Base-by-base conservation (phyloP, 2,113 vertebrate genomes). In the Hemicordylus capensis region DNA sequence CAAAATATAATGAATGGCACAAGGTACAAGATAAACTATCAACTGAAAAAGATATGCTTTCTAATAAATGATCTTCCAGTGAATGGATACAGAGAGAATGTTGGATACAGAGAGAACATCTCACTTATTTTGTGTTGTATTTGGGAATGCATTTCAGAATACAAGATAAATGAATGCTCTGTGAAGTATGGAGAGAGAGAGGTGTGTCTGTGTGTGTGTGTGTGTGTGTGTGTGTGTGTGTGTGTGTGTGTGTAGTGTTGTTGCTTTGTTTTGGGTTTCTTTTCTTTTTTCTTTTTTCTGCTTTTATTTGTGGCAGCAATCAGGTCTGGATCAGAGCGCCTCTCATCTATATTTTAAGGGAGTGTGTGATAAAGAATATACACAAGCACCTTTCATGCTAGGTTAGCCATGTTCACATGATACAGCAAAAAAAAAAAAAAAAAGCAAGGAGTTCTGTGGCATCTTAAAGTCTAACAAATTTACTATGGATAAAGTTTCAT, bases 1-100 rank as follows among this genome's bases (percentile, higher is more conserved):
- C 90, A 72, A 97, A 97, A 78, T 97, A 97, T 87, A 97, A 97
- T 90, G 93, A 51, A 90, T 95, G 89, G 95, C 85, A 95, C 0
- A 89, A 92, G 61, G 97, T 98, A 95, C 20, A 90, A 39, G 34
- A 69, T 15, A 77, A 72, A 31, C 24, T 24, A 31, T n/a, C 1
- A 28, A 42, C 6, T 44, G 22, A 44, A 11, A 11, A 2, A 5
- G 17, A 51, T 76, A 28, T 66, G 22, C 69, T 59, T 39, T 15
- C 19, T 0, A 26, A 58, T 3, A 34, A 64, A 26, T 37, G 56
- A 66, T 8, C 6, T 31, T 74, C n/a, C n/a, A 89, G 48, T 77
- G 73, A 76, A 19, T 85, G 66, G 63, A 76, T 1, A 6, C 0
- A 0, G 58, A 81, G 31, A 56, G 24, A 4, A 17, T n/a, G n/a